Evolutionary conservation across 2,797 vertebrate genomes (phyloP).

Genomic region (Eutrigla gurnardus): DNA sequence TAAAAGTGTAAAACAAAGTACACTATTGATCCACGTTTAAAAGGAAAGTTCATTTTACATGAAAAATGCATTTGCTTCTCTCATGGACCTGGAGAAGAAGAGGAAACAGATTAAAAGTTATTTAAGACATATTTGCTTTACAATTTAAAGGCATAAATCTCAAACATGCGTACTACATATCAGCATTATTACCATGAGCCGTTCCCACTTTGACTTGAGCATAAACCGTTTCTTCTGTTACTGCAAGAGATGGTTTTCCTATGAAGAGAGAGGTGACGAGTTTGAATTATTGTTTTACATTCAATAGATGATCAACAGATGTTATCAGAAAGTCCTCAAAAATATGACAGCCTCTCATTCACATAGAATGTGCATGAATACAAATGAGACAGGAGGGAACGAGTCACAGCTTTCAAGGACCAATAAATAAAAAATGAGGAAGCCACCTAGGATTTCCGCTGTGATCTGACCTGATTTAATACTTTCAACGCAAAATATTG

Average conservation of each 20-base stretch:
- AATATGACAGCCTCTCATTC: no score
- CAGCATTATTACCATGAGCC: neutral
- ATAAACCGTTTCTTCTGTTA: neutral
- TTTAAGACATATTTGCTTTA: neutral
- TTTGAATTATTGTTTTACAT: neutral
- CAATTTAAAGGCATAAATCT: neutral
- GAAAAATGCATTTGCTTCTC: neutral
- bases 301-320: no score
- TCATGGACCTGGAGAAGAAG: neutral
- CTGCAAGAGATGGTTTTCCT: neutral
- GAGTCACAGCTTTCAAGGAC: no score
- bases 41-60: neutral
- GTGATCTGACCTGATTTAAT: no score
- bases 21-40: neutral
- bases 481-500: no score
- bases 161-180: neutral
- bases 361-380: no score
- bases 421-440: no score
- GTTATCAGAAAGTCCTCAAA: no score
- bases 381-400: no score
- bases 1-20: neutral
- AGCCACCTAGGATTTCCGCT: no score
- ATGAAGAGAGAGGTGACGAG: neutral
- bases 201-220: slow-evolving; percentile 15
- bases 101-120: neutral